phyloP scores from a whole-genome alignment of 2,113 vertebrate species.

The Lophius piscatorius region DNA sequence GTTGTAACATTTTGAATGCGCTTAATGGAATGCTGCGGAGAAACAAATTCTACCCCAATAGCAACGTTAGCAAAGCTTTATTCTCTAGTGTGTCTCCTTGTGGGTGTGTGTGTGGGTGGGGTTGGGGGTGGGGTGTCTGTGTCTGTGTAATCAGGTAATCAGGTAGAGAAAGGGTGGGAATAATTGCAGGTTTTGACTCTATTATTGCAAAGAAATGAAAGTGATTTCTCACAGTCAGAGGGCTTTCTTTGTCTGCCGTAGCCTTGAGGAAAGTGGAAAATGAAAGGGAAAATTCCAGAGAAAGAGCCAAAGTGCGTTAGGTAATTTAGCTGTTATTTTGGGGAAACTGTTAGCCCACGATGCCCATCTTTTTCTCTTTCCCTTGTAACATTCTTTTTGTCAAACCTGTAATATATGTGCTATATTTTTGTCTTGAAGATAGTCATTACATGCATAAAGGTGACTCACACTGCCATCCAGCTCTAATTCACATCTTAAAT shows the following conservation, averaged over 20 bases:
- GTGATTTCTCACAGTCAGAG: constrained; percentile 54
- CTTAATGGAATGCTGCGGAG: constrained; percentile 11
- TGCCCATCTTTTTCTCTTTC: constrained; percentile 1
- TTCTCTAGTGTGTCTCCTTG: neutral
- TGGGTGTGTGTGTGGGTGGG: constrained; percentile 9
- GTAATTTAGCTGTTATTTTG: constrained; percentile 18
- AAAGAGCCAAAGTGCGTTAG: constrained; percentile 3
- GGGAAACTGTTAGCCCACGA: constrained; percentile 19
- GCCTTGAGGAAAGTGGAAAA: constrained; percentile 22
- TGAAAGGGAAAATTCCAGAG: constrained; percentile 12
- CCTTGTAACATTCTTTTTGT: constrained; percentile 2
- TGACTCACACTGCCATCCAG: neutral
- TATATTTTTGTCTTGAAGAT: constrained; percentile 19
- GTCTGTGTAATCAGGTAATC: constrained; percentile 21
- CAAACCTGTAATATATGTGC: neutral
- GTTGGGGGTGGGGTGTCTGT: neutral
- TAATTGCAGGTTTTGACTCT: constrained; percentile 52
- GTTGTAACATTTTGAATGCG: constrained; percentile 15
- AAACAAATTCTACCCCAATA: constrained; percentile 13
- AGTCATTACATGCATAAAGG: constrained; percentile 28
- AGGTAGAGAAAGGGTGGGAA: constrained; percentile 25
- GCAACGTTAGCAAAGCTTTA: neutral
- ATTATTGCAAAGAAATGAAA: constrained; percentile 60
- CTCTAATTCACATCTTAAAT: constrained; percentile 27
- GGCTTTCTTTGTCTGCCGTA: constrained; percentile 28